Evolutionary conservation across 2,888 invertebrate genomes (phyloP).

Genomic region (Nephrotoma appendiculata): DNA sequence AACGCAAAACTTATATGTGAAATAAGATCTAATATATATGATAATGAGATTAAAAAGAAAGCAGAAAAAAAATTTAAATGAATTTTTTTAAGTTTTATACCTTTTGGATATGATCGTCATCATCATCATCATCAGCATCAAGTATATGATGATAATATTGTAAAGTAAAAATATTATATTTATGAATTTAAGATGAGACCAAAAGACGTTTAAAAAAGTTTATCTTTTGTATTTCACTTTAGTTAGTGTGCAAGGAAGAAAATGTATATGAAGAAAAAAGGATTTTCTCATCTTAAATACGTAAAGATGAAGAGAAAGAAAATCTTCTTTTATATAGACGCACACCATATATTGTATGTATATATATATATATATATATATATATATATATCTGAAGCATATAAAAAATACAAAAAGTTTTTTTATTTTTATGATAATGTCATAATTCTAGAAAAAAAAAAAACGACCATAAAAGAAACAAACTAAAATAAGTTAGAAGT

Average conservation of each 20-base stretch:
- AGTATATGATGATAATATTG: not conserved
- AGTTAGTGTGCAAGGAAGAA: not conserved
- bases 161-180: not conserved
- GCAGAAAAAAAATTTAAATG: not conserved
- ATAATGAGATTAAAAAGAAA: not conserved
- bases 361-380: not conserved
- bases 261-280: not conserved
- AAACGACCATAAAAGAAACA: not conserved
- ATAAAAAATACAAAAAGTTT: not conserved
- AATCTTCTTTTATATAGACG: not conserved
- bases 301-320: not conserved
- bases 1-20: not conserved
- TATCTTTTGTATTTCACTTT: not conserved
- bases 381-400: not conserved
- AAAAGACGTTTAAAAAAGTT: not conserved
- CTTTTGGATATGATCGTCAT: not conserved
- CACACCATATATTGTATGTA: not conserved
- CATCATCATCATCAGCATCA: not conserved
- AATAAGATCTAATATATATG: not conserved
- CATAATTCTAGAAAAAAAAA: not conserved
- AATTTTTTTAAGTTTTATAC: not conserved
- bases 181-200: not conserved
- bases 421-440: not conserved
- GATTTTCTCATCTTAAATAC: not conserved
- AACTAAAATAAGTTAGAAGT: not conserved